phyloP scores from a whole-genome alignment of 2,113 vertebrate genomes.

The Cyprinodon variegatus region DNA sequence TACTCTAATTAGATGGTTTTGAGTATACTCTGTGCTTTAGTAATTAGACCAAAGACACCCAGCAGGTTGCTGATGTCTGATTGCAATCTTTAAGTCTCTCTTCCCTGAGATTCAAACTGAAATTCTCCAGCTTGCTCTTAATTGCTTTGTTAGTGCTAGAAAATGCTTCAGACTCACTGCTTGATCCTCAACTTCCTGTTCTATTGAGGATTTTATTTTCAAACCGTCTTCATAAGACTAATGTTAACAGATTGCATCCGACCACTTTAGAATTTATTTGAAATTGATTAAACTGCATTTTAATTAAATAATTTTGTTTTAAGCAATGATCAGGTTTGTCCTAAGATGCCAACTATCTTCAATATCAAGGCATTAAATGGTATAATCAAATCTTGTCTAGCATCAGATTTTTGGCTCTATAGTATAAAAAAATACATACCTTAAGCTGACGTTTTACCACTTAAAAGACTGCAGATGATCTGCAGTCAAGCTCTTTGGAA shows the following conservation, averaged over 20 bases:
- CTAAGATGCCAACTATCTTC: neutral
- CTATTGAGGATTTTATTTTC: constrained; percentile 6
- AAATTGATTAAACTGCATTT: neutral
- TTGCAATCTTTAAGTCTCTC: constrained; percentile 33
- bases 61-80: constrained; percentile 62
- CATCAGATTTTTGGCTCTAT: neutral
- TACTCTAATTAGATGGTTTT: constrained; percentile 32
- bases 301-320: neutral
- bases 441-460: constrained; percentile 56
- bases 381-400: neutral
- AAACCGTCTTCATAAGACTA: neutral
- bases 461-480: constrained; percentile 54
- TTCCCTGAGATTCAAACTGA: constrained; percentile 29
- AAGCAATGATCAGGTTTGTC: neutral
- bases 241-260: neutral
- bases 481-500: constrained; percentile 3
- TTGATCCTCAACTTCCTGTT: neutral
- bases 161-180: constrained; percentile 14
- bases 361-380: neutral
- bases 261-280: neutral
- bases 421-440: constrained; percentile 24
- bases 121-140: constrained; percentile 28
- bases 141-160: constrained; percentile 25
- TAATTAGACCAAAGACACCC: constrained; percentile 51
- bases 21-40: constrained; percentile 32